Conservation (phyloP, 2,888 invertebrate species). For the Sthenelais limicola region DNA sequence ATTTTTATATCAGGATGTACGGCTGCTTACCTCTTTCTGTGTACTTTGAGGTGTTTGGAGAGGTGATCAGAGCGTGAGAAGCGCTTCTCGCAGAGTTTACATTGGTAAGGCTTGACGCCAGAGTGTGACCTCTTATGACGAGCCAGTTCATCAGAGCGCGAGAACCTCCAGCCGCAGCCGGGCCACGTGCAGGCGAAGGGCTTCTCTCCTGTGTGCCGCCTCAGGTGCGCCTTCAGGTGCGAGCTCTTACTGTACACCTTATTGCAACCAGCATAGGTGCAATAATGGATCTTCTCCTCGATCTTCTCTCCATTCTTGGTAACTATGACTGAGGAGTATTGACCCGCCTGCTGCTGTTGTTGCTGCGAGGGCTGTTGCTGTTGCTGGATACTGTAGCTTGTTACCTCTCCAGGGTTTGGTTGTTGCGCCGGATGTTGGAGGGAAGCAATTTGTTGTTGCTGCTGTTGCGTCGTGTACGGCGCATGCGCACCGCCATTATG, state of each 20-base stretch:
- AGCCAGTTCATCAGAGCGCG: slow-evolving; percentile 93
- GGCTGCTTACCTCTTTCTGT: slow-evolving; percentile 65
- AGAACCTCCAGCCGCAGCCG: slow-evolving; percentile 93
- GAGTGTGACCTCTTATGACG: slow-evolving; percentile 95
- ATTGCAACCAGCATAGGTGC: slow-evolving; percentile 78
- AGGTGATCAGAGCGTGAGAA: slow-evolving; percentile 96
- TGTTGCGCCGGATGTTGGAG: too few species aligned
- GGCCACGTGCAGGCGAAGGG: slow-evolving; percentile 76
- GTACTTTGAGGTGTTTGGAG: slow-evolving; percentile 86
- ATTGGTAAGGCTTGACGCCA: slow-evolving; percentile 93
- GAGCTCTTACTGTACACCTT: slow-evolving; percentile 98
- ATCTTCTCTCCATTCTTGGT: slow-evolving; percentile 50
- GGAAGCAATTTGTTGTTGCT: too few species aligned
- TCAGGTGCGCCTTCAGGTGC: slow-evolving; percentile 94
- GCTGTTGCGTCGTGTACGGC: neutral
- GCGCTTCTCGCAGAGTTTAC: slow-evolving; percentile 88
- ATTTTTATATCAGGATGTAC: too few species aligned
- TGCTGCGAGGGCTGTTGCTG: slow-evolving; percentile 6
- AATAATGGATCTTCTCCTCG: slow-evolving; percentile 78
- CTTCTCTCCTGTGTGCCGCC: slow-evolving; percentile 86
- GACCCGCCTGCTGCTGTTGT: neutral
- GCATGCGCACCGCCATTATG: slow-evolving; percentile 14
- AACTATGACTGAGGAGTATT: neutral
- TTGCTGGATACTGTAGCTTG: neutral
- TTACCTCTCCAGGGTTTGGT: too few species aligned